phyloP scores from a whole-genome alignment of 2,113 vertebrate genomes.

The Calcarius ornatus region DNA sequence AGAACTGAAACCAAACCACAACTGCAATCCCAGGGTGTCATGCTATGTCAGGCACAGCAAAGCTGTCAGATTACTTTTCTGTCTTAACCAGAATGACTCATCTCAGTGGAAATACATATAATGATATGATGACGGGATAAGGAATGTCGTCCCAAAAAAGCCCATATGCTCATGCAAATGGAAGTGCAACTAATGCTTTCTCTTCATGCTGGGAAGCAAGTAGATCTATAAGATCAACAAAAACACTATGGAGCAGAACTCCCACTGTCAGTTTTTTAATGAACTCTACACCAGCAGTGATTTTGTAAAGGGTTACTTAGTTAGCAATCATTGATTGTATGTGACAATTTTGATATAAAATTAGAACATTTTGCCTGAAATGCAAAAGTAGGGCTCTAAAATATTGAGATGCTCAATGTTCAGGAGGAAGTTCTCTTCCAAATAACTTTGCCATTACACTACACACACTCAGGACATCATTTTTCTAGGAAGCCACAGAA shows the following conservation, averaged over 20 bases:
- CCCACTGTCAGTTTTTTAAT: background rate
- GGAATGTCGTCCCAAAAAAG: background rate
- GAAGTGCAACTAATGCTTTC: background rate
- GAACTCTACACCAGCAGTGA: background rate
- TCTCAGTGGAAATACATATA: background rate
- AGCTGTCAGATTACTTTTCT: background rate
- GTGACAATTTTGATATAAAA: background rate
- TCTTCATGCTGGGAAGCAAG: background rate
- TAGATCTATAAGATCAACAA: background rate
- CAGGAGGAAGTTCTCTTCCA: background rate
- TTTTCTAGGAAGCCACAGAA: background rate
- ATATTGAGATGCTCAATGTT: background rate
- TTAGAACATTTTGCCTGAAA: background rate
- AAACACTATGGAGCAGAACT: background rate
- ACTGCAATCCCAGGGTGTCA: background rate
- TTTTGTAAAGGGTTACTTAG: background rate
- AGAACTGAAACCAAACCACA: background rate
- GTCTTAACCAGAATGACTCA: background rate
- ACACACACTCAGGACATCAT: fast-evolving
- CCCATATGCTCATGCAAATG: background rate
- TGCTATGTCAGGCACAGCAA: background rate
- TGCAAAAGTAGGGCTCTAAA: background rate
- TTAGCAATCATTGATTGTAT: background rate
- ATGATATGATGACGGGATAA: background rate
- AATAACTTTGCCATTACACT: background rate